These are phyloP conservation scores for Arctocebus calabarensis DNA, from an alignment of 2,797 vertebrate species.

Conservation along the genomic window DNA sequence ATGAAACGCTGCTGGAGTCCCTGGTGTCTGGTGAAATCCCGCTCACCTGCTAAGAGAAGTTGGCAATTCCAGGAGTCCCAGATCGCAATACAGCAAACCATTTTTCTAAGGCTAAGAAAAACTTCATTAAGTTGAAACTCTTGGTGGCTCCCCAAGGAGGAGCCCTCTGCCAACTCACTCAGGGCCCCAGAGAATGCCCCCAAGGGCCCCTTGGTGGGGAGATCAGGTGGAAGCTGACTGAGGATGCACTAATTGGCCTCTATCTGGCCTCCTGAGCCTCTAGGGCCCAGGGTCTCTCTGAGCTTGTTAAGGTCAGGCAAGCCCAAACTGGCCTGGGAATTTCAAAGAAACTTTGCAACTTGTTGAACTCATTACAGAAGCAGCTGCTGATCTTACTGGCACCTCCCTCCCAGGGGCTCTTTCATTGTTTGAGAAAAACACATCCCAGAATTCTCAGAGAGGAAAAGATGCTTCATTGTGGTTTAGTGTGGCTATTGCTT, in stretches of 20 bases:
- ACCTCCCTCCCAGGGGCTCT: not conserved
- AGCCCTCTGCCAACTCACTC: not conserved
- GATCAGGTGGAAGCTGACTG: not conserved
- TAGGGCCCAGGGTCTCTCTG: not conserved
- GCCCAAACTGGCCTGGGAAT: not conserved
- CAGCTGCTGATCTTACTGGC: not conserved
- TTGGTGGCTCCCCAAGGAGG: not conserved
- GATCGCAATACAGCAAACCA: not conserved
- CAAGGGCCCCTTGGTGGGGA: fast-evolving
- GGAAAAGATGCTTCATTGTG: fast-evolving
- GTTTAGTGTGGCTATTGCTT: not conserved
- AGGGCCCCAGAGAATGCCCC: fast-evolving
- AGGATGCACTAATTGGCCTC: constrained; percentile 33
- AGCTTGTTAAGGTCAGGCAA: not conserved
- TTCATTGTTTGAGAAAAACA: not conserved
- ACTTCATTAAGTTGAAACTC: constrained; percentile 32
- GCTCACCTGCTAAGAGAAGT: not conserved
- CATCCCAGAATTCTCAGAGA: not conserved
- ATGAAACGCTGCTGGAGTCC: fast-evolving
- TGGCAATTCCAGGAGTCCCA: not conserved
- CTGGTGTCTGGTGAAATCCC: not conserved
- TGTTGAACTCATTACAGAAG: constrained; percentile 28
- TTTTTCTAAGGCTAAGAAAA: not conserved
- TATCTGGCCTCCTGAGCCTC: fast-evolving
- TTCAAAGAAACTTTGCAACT: not conserved